Evolutionary conservation across 2,888 invertebrate species (phyloP).

Genomic region (Eledona agricola): DNA sequence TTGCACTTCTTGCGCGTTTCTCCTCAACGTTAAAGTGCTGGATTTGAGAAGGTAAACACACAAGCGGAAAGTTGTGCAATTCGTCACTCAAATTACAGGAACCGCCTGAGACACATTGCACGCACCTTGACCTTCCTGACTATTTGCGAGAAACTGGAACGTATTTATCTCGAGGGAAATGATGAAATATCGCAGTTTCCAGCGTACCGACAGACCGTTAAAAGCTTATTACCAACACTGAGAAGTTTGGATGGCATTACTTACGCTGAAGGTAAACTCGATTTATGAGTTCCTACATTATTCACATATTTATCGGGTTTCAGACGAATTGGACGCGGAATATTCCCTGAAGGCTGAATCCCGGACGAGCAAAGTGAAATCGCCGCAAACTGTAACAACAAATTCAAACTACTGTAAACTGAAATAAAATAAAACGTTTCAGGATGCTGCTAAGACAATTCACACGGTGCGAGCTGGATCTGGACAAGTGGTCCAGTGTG

Average conservation of each 20-base stretch:
- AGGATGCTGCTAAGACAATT: conserved; percentile 5
- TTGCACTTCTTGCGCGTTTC: conserved; percentile 69
- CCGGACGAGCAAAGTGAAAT: conserved; percentile 1
- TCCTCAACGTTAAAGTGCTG: conserved; percentile 62
- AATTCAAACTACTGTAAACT: not conserved
- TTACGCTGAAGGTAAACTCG: conserved; percentile 21
- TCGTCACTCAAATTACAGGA: conserved; percentile 49
- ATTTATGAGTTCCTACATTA: conserved; percentile 30
- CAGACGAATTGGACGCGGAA: conserved; percentile 17
- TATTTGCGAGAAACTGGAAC: conserved; percentile 56
- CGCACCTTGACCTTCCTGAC: conserved; percentile 55
- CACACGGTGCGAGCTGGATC: conserved; percentile 6
- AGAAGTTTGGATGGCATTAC: conserved; percentile 36
- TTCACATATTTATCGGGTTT: conserved; percentile 29
- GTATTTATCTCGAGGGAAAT: conserved; percentile 61
- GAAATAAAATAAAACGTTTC: conserved; percentile 1
- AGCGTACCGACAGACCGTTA: conserved; percentile 32
- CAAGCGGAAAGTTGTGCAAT: not conserved
- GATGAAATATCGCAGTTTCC: conserved; percentile 45
- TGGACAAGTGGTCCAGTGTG: not conserved
- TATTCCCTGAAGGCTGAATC: not conserved
- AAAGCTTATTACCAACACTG: conserved; percentile 35
- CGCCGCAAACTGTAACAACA: not conserved
- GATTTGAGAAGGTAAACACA: conserved; percentile 59
- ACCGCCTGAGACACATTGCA: conserved; percentile 53